Base-by-base conservation (phyloP, 2,113 vertebrate species). In the Psettodes erumei region DNA sequence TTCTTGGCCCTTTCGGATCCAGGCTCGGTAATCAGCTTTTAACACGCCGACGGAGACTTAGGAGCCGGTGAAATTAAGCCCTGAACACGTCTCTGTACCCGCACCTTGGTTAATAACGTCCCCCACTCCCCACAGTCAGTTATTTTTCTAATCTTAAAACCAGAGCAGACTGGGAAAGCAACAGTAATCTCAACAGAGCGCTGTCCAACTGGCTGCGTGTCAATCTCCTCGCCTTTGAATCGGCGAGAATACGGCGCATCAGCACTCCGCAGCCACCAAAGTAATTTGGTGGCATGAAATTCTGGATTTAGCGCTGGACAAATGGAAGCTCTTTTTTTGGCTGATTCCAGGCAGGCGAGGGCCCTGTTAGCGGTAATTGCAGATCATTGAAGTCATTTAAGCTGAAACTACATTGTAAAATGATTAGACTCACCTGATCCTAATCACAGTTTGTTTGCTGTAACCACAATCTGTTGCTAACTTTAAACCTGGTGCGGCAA, bases 211-310 rank as follows among this genome's bases (percentile, higher is more conserved):
- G 88, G 84, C 79, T 86, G 82, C 75, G 55, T 83, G 68, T 80
- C 82, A 75, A 77, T 90, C 86, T 84, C 59, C 60, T 73, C 54
- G 32, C 63, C 71, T 86, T 82, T 65, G 75, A 90, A 82, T 88
- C 76, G 75, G 74, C 79, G 78, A 53, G 54, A 92, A 88, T 16
- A 75, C 68, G 53, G 50, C 56, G 81, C 82, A 89, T 92, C 90
- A 91, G 90, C 86, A 83, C 55, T 82, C 71, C 71, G 86, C 63
- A 61, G 71, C 79, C 73, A 77, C 63, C 79, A 35, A n/a, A 87
- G 77, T 76, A 37, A 85, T 87, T 91, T 82, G 38, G 75, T 70
- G 69, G 82, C 80, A 78, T 87, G 77, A 90, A 85, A 86, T 88
- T 84, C 64, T 35, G 84, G 75, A 86, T 92, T 92, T 73, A 78